Base-by-base conservation (phyloP, 1,140 invertebrate genomes). In the Halotydeus destructor region DNA sequence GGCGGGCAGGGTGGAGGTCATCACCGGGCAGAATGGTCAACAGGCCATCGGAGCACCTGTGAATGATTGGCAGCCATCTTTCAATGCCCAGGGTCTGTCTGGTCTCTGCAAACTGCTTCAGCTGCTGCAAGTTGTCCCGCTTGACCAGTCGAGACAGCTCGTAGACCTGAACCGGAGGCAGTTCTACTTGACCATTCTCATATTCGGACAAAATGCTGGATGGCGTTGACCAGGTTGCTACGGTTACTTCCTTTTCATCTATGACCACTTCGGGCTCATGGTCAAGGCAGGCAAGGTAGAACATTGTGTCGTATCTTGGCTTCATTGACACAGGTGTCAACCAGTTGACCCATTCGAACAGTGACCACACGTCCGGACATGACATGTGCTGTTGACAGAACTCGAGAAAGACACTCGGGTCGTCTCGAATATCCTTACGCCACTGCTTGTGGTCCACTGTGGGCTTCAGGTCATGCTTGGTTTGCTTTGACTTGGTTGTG, bases 291-390 rank as follows among this genome's bases (percentile, higher is more conserved):
- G 71, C 63, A 1, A 82, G 38, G 57, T 75, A 86, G 55, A 86
- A 86, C 21, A 71, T 70, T 3, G 79, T 75, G 52, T 83, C 68
- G 59, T 76, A 86, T 44, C 56, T 64, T 50, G 49, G 59, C 31
- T 58, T 47, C 12, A 52, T 52, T 47, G 23, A 56, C 4, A 65
- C 56, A 0, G 83, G 82, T 5, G 80, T 79, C 6, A 83, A 56
- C 83, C 83, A 89, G 54, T 76, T 75, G 28, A 69, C 74, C 83
- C 83, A 88, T 54, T 82, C 75, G 50, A 75, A 61, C 5, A 88
- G 57, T 0, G 72, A 67, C 71, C 74, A 79, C 37, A 89, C 58
- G 59, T 88, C 77, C 2, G 83, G 84, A 50, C 75, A 71, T 41
- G 81, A 70, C 16, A 75, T 60, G 11, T 75, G 61, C 41, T 69